Percentiles rank a stretch among this genome's conserved stretches.
Evolutionary conservation across 2,888 invertebrate genomes (phyloP).

Genomic region (Sinopyrophorus schimmeli): DNA sequence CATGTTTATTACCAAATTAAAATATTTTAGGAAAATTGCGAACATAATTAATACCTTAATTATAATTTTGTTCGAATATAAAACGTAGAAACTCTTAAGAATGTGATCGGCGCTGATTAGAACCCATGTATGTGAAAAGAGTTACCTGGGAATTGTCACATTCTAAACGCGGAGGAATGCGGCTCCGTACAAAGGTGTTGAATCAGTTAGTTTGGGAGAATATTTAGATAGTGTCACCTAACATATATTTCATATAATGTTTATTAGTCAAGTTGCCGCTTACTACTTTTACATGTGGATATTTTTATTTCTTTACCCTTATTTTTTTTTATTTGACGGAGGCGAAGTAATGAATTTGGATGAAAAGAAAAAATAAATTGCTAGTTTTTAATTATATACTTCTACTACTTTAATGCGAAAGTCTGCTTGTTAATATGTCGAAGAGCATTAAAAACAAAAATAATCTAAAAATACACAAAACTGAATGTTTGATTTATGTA

Average conservation of each 20-base stretch:
- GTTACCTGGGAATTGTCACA: conserved; percentile 7
- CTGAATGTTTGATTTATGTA: too few relatives aligned
- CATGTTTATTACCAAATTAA: conserved; percentile 6
- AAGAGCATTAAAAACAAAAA: too few relatives aligned
- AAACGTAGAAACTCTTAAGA: not conserved
- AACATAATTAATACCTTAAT: conserved; percentile 23
- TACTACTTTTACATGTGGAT: conserved; percentile 18
- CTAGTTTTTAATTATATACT: too few relatives aligned
- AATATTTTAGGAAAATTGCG: conserved; percentile 10
- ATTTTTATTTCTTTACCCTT: too few relatives aligned
- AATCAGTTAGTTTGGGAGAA: conserved; percentile 49
- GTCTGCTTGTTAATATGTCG: too few relatives aligned
- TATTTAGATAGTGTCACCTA: conserved; percentile 51
- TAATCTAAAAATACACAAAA: too few relatives aligned
- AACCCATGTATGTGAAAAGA: not conserved
- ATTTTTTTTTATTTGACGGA: too few relatives aligned
- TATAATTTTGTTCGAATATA: conserved; percentile 12
- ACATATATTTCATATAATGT: conserved; percentile 50
- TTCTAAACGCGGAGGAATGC: conserved; percentile 44
- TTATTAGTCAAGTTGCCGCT: conserved; percentile 42
- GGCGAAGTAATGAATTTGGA: too few relatives aligned
- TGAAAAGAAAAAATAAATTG: too few relatives aligned
- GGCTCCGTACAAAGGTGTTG: conserved; percentile 52
- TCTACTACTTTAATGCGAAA: too few relatives aligned
- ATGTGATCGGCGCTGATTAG: conserved; percentile 8